phyloP scores from a whole-genome alignment of 2,113 vertebrate genomes.

The Isichthys henryi region DNA sequence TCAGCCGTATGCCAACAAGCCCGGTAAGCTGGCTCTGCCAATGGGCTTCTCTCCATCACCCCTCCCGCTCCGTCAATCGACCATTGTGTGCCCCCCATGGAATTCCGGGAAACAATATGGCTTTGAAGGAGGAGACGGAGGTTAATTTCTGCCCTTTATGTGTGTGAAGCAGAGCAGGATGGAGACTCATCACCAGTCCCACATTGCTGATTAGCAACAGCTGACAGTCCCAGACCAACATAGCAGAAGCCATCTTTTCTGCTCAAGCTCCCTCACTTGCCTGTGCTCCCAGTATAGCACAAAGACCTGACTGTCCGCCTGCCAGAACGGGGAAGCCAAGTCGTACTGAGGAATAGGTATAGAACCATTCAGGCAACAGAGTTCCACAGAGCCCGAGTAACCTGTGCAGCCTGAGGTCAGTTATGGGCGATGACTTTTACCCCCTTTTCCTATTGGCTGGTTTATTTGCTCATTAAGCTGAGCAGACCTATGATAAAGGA shows the following conservation, averaged over 20 bases:
- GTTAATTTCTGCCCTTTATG: conserved; percentile 62
- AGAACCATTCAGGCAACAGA: conserved; percentile 42
- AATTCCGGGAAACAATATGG: conserved; percentile 69
- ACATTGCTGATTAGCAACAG: conserved; percentile 73
- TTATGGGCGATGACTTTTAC: background rate
- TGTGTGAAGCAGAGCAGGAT: conserved; percentile 73
- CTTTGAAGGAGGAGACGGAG: conserved; percentile 61
- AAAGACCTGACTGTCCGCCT: conserved; percentile 67
- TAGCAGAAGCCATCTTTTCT: conserved; percentile 12
- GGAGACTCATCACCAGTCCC: conserved; percentile 59
- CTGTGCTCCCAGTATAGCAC: conserved; percentile 52
- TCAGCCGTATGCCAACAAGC: background rate
- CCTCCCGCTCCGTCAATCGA: conserved; percentile 18
- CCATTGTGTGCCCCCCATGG: conserved; percentile 59
- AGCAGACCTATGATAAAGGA: background rate
- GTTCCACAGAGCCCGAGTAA: conserved; percentile 42
- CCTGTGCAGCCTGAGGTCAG: background rate
- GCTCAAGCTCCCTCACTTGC: conserved; percentile 47
- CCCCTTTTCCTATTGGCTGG: background rate
- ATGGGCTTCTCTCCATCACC: background rate
- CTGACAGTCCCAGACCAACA: conserved; percentile 62
- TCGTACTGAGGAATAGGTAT: conserved; percentile 54
- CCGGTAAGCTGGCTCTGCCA: background rate
- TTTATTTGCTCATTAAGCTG: background rate
- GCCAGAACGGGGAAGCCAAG: conserved; percentile 62